Evolutionary conservation across 2,113 vertebrate genomes (phyloP), one percentile per base, ranked within the genome.

Genomic region (Toxotes jaculatrix): DNA sequence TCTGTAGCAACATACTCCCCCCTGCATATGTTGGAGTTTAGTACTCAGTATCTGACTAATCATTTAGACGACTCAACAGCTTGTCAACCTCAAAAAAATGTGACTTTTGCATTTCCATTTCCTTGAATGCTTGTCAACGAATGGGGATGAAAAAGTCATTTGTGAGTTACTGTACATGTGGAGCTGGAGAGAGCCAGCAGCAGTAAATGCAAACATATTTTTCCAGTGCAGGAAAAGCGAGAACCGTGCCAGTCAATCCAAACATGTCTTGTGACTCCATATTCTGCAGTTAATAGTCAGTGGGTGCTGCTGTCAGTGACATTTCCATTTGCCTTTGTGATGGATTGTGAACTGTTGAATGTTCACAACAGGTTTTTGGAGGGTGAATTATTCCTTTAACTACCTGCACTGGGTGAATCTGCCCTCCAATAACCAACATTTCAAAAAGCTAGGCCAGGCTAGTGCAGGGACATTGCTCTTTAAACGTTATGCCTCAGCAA

Each of bases 401-500:
- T 42, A 53, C 45, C 21, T 70, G 32, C 56, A 63, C 34, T 65
- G 16, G 31, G 6, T 69, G 61, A 51, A 65, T 36, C 27, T 56
- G 75, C 21, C 21, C 55, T 42, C 32, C 16, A 51, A 43, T 71
- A 70, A 74, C 38, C 17, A 63, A 38, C 74, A 76, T 23, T 72
- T 80, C 17, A 65, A 47, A 64, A 38, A 71, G n/a, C 40, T 4
- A 64, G n/a, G 1, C 2, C 53, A 38, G 34, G 31, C 32, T 27
- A 27, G 34, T 53, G 72, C 62, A 27, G 53, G 60, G 61, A 45
- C 45, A 27, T 66, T 67, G 61, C 73, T 63, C 74, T 89, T 83
- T 56, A 70, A 62, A 78, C 60, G 56, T 74, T 55, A 77, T 69
- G 72, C 23, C 49, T 77, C 75, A 55, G 64, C 60, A 62, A 36